Base-by-base conservation (phyloP, 1,140 invertebrate genomes). In the Melipona quadrifasciata region DNA sequence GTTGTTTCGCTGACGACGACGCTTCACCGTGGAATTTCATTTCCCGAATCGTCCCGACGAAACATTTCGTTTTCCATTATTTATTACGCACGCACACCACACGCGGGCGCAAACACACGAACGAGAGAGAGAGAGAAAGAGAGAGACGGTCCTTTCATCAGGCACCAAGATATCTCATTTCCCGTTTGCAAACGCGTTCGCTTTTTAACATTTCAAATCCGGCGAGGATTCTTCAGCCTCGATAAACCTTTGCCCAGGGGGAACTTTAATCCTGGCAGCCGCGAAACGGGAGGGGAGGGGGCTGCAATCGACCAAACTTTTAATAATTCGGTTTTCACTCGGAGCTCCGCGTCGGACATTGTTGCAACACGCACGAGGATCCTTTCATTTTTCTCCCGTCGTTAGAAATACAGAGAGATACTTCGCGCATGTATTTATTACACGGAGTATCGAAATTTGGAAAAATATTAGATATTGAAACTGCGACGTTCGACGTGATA, bases 51-150 rank as follows among this genome's bases (percentile, higher is more conserved):
- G 74, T 61, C 72, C 27, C n/a, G 12, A 55, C 72, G 47, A 55
- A 31, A 73, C 51, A 27, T 76, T 76, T 47, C 74, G 74, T 76
- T 76, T 47, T 19, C 24, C 74, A 76, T 76, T 76, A 76, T 76
- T 76, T 64, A 61, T 76, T 61, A 27, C 57, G 47, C 24, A 21
- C 74, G 34, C 51, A 24, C n/a, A 64, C 24, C 71, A 27, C 70
- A 21, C 34, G 34, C 19, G 11, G 14, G 17, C 8, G n/a, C 34
- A 10, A 24, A 39, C 19, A 19, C 27, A 31, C 64, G 27, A 64
- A 64, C 55, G 6, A 57, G 55, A 4, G 58, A 14, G 24, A 61
- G 12, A n/a, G 24, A 58, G 19, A 14, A 1, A 53, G 58, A 61
- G 24, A 24, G 17, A 10, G 2, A 19, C 10, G 27, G 34, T 27